A percentile compares a stretch with the other conserved stretches of the same genome.
These are phyloP conservation scores for Diplodus puntazzo DNA, from an alignment of 2,797 vertebrate species.

Conservation along the genomic window DNA sequence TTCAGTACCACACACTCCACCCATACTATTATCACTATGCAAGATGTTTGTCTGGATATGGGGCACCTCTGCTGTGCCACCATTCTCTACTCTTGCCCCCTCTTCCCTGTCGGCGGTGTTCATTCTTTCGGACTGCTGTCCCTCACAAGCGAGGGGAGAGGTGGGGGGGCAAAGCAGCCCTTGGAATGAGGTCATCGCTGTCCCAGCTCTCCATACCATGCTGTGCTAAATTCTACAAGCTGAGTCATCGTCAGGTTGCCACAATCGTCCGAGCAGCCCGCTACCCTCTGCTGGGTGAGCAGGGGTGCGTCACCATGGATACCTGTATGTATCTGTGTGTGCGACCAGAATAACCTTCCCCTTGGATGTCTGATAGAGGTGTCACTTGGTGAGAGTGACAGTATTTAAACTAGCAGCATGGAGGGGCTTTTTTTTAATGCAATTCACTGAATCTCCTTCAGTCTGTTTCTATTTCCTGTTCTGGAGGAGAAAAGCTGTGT, in stretches of 20 bases:
- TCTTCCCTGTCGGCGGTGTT: constrained; percentile 22
- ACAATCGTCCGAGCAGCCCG: constrained; percentile 30
- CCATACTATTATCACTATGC: constrained; percentile 38
- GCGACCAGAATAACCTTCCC: constrained; percentile 55
- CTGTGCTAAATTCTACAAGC: constrained; percentile 70
- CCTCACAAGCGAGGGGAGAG: constrained; percentile 22
- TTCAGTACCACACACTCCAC: constrained; percentile 7
- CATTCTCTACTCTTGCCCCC: constrained; percentile 57
- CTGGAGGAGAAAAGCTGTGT: constrained; percentile 12
- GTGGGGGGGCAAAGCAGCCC: constrained; percentile 25
- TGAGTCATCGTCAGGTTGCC: constrained; percentile 70
- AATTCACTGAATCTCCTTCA: constrained; percentile 22
- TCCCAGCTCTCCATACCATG: constrained; percentile 52
- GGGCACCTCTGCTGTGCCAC: constrained; percentile 54
- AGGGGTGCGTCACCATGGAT: constrained; percentile 56
- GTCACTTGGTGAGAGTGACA: constrained; percentile 51
- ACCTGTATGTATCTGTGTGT: constrained; percentile 51
- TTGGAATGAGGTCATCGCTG: constrained; percentile 74
- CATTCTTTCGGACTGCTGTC: constrained; percentile 55
- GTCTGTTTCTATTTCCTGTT: constrained; percentile 19
- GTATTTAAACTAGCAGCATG: constrained; percentile 21
- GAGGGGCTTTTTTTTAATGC: constrained; percentile 25
- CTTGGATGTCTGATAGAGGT: constrained; percentile 48
- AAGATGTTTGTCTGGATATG: constrained; percentile 54
- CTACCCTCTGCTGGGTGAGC: constrained; percentile 15